Evolutionary conservation across 2,113 vertebrate genomes (phyloP).

Genomic region (Promerops cafer): DNA sequence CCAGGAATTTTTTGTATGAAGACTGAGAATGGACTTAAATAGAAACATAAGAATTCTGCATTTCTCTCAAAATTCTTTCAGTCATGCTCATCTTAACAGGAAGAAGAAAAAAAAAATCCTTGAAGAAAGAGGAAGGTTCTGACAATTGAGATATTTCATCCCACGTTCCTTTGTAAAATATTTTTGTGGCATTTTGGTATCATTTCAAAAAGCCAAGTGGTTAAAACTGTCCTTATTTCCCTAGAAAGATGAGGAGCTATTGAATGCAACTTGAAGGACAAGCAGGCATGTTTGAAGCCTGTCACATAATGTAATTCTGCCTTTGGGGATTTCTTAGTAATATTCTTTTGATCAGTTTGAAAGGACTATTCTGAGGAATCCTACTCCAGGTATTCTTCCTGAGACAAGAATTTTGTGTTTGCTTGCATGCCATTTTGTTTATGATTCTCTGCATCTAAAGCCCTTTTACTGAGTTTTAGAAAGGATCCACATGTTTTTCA

Average conservation of each 20-base stretch:
- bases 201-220: not conserved
- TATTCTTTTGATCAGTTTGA: not conserved
- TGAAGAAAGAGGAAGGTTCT: not conserved
- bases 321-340: not conserved
- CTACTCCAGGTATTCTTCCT: not conserved
- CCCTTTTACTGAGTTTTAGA: not conserved
- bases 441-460: not conserved
- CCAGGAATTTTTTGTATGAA: not conserved
- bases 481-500: not conserved
- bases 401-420: not conserved
- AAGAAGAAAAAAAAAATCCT: not conserved
- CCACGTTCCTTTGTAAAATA: not conserved
- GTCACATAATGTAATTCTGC: not conserved
- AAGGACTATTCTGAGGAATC: not conserved
- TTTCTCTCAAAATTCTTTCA: not conserved
- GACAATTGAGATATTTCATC: not conserved
- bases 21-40: not conserved
- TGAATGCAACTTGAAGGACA: not conserved
- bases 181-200: not conserved
- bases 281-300: not conserved
- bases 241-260: not conserved
- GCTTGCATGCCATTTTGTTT: not conserved
- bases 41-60: not conserved
- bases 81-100: not conserved
- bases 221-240: not conserved